Base-by-base conservation (phyloP, 1,140 invertebrate species). In the Danaus plexippus region DNA sequence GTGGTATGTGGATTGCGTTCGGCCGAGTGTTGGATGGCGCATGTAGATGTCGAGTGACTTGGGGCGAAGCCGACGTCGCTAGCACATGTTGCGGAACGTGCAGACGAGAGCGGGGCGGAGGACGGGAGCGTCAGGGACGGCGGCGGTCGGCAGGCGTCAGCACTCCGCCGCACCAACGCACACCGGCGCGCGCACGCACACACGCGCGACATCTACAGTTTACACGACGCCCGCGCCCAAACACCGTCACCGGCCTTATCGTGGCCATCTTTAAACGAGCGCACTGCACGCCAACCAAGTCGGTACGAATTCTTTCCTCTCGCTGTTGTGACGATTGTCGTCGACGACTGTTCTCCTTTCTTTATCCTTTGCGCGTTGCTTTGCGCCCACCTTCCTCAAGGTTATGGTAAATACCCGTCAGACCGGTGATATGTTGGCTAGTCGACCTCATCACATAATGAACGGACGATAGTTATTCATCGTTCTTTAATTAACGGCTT, bases 221-320 rank as follows among this genome's bases (percentile, higher is more conserved):
- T 60, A 80, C 77, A 77, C 78, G 75, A 75, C 77, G 77, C 75
- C 77, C 75, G 75, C 79, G 77, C 75, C 73, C 76, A 76, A 78
- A 70, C 77, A 83, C 74, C 77, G 80, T 81, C 82, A 82, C 72
- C 63, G 66, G 73, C 74, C 75, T 84, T 84, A 86, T 86, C 80
- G 83, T 70, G 77, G 78, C 79, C 83, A 86, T 86, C 83, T 85
- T 80, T 83, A 80, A 83, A 85, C 72, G 78, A 80, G 73, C 77
- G 69, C 75, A 69, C 56, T 69, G 73, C 80, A 82, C 77, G 80
- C 80, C 74, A 77, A 67, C 78, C 72, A 74, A 69, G 70, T 73
- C 71, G 73, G 75, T 75, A 81, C 71, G 77, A 82, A 82, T 80
- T 81, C 77, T 76, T 75, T 69, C 73, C 69, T 63, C 71, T 61